Evolutionary conservation across 1,140 invertebrate species (phyloP).

Genomic region (Lysiphlebus fabarum): DNA sequence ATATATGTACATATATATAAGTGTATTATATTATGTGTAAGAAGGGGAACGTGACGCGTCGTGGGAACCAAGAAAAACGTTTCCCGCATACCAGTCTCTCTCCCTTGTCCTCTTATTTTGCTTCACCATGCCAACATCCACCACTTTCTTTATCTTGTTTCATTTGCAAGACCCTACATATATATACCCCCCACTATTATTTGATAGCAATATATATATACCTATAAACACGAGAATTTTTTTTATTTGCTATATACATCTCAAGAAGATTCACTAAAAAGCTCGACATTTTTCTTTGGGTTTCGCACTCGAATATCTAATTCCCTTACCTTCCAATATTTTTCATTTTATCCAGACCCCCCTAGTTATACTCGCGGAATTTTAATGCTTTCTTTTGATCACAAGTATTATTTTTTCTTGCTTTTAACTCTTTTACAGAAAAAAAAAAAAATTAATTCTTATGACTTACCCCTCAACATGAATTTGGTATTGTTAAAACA

Average conservation of each 20-base stretch:
- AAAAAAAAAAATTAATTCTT: too few species aligned
- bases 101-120: slow-evolving; percentile 24
- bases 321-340: not conserved
- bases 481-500: too few species aligned
- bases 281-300: not conserved
- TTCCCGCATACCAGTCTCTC: slow-evolving; percentile 45
- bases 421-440: too few species aligned
- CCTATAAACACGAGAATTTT: not conserved
- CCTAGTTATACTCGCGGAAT: too few species aligned
- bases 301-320: slow-evolving; percentile 1
- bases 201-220: not conserved
- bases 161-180: slow-evolving; percentile 2
- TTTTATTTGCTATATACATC: too few species aligned
- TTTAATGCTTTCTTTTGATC: too few species aligned
- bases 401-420: not conserved
- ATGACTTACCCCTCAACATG: too few species aligned
- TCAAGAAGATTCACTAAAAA: too few species aligned
- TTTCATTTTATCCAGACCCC: too few species aligned
- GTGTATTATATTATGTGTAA: slow-evolving; percentile 9
- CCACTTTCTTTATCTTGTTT: slow-evolving; percentile 18
- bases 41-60: slow-evolving; percentile 32
- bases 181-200: not conserved
- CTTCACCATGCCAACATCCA: slow-evolving; percentile 18
- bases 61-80: slow-evolving; percentile 54
- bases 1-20: slow-evolving; percentile 1